A percentile compares a stretch with the other conserved stretches of the same genome.
These are phyloP conservation scores for Notolabrus celidotus DNA, from an alignment of 2,797 vertebrate genomes.

Conservation along the genomic window DNA sequence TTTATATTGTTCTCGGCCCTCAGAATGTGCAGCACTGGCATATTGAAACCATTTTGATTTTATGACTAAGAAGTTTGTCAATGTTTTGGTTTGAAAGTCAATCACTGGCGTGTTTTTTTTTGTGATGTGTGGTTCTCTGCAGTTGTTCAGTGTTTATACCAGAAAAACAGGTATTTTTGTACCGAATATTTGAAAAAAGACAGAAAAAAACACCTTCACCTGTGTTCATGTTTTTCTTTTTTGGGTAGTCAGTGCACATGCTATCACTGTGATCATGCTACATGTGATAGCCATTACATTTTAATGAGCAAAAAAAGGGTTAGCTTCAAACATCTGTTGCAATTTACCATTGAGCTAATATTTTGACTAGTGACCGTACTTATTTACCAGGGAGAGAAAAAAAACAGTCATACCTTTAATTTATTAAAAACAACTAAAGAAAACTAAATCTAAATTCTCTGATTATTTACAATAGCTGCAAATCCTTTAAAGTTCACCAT, in stretches of 20 bases:
- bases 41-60: conserved; percentile 21
- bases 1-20: neutral
- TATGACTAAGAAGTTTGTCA: conserved; percentile 3
- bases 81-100: conserved; percentile 37
- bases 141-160: conserved; percentile 61
- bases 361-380: too few relatives aligned
- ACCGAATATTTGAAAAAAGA: conserved; percentile 17
- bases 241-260: neutral
- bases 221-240: conserved; percentile 20
- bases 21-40: neutral
- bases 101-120: conserved; percentile 28
- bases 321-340: too few relatives aligned
- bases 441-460: too few relatives aligned
- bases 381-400: too few relatives aligned
- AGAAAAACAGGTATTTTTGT: conserved; percentile 38
- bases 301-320: neutral
- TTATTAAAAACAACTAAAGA: too few relatives aligned
- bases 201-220: conserved; percentile 19
- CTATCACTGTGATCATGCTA: neutral
- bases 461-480: too few relatives aligned
- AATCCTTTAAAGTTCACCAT: too few relatives aligned
- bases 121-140: conserved; percentile 33
- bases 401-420: too few relatives aligned
- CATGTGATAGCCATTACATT: too few relatives aligned
- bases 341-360: too few relatives aligned